These are phyloP conservation scores for Lissocephala sabroskyi DNA, from an alignment of 2,888 invertebrate species.

Conservation along the genomic window DNA sequence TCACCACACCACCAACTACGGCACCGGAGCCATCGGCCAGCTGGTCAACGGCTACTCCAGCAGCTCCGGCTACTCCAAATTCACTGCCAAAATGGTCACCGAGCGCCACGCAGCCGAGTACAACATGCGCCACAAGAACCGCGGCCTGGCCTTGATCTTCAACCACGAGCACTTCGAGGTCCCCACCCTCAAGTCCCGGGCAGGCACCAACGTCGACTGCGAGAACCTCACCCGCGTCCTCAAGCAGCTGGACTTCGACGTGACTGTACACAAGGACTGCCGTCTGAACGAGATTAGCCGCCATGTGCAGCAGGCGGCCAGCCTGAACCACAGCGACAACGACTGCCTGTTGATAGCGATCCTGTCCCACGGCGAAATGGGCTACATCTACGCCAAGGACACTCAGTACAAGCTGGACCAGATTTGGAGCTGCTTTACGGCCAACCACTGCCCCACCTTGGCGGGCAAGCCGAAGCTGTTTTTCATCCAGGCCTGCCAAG, in stretches of 20 bases:
- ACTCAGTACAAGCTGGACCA: constrained; percentile 86
- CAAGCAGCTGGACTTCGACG: constrained; percentile 81
- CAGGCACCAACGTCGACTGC: constrained; percentile 91
- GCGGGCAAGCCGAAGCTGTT: constrained; percentile 87
- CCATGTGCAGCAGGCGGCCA: constrained; percentile 80
- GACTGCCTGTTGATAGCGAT: constrained; percentile 90
- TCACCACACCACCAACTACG: constrained; percentile 26
- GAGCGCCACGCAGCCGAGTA: constrained; percentile 83
- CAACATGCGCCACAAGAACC: constrained; percentile 86
- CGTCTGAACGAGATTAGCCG: constrained; percentile 79
- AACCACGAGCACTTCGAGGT: constrained; percentile 90
- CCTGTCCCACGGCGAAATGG: constrained; percentile 91
- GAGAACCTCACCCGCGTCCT: constrained; percentile 80
- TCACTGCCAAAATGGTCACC: constrained; percentile 76
- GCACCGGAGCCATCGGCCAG: constrained; percentile 61
- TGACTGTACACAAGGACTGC: constrained; percentile 81
- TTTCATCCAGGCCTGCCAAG: constrained; percentile 92
- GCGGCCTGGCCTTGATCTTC: constrained; percentile 90
- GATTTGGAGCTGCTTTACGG: constrained; percentile 85
- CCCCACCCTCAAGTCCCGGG: constrained; percentile 80
- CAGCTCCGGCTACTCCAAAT: constrained; percentile 58
- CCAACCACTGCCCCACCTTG: constrained; percentile 85
- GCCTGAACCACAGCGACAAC: constrained; percentile 83
- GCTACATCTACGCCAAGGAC: constrained; percentile 89
- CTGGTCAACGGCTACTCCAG: constrained; percentile 62